These are phyloP conservation scores for Sycophila texana DNA, from an alignment of 2,888 invertebrate genomes.

Conservation along the genomic window DNA sequence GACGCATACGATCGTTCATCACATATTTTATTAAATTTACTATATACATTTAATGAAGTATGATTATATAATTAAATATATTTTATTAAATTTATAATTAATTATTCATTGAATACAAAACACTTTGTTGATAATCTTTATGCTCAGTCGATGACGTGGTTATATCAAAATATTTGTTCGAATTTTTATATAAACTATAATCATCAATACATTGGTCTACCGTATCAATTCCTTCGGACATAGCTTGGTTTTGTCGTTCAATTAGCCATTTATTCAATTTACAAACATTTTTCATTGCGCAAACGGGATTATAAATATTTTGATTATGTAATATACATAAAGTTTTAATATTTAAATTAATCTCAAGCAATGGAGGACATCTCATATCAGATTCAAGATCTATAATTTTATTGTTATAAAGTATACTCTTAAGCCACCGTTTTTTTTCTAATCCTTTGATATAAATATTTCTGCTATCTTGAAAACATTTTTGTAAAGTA, in stretches of 20 bases:
- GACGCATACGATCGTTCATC: neutral
- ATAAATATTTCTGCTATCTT: constrained; percentile 2
- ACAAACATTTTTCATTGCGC: neutral
- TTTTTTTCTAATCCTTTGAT: constrained; percentile 5
- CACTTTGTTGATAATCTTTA: too few relatives aligned
- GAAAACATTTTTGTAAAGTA: neutral
- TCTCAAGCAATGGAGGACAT: constrained; percentile 1
- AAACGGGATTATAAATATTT: neutral
- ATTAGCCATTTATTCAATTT: neutral
- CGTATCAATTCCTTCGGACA: too few relatives aligned
- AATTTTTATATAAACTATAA: neutral
- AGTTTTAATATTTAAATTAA: neutral
- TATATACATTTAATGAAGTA: neutral
- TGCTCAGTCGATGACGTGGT: neutral
- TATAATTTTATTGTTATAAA: neutral
- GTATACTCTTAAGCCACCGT: constrained; percentile 7
- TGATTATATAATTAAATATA: neutral
- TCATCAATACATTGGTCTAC: neutral
- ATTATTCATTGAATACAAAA: too few relatives aligned
- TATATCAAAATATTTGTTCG: constrained; percentile 1
- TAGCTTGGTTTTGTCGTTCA: neutral
- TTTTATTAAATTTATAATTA: too few relatives aligned
- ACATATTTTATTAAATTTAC: neutral
- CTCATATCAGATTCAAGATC: constrained; percentile 4
- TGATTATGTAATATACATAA: neutral